Conservation (phyloP, 1,140 invertebrate genomes). For the Lithobius niger region DNA sequence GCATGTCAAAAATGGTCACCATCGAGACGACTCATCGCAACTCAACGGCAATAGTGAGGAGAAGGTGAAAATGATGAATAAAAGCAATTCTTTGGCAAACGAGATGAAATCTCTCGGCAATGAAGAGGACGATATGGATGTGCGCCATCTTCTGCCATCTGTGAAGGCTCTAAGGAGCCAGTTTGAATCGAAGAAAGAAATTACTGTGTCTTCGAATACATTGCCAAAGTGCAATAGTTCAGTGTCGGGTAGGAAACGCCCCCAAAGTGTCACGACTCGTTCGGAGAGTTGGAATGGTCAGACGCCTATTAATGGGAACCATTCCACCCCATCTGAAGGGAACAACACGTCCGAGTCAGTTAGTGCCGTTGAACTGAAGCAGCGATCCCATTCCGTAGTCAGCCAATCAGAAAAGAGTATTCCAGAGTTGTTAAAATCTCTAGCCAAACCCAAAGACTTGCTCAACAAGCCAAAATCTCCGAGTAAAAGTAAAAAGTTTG, state of each 20-base stretch:
- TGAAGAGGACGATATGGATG: not conserved
- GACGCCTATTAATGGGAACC: too few species aligned
- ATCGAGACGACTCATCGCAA: not conserved
- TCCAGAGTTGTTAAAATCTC: conserved; percentile 6
- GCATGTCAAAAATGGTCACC: not conserved
- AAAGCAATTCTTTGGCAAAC: not conserved
- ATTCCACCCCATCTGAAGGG: too few species aligned
- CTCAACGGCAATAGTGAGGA: not conserved
- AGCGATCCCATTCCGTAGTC: not conserved
- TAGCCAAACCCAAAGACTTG: conserved; percentile 8
- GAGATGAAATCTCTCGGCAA: not conserved
- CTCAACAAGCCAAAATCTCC: not conserved
- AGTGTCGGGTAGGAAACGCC: too few species aligned
- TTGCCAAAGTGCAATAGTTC: not conserved
- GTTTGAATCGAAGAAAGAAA: conserved; percentile 17
- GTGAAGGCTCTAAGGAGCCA: conserved; percentile 24
- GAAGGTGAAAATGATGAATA: not conserved
- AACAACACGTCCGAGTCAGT: not conserved
- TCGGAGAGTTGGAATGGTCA: too few species aligned
- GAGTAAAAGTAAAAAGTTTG: not conserved
- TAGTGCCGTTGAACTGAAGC: not conserved
- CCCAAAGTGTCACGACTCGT: too few species aligned
- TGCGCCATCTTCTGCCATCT: conserved; percentile 19
- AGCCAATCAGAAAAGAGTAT: not conserved
- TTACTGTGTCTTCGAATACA: not conserved